A percentile compares a stretch with the other conserved stretches of the same genome.
phyloP scores from a whole-genome alignment of 1,140 invertebrate species.

The Brachionus koreanus region DNA sequence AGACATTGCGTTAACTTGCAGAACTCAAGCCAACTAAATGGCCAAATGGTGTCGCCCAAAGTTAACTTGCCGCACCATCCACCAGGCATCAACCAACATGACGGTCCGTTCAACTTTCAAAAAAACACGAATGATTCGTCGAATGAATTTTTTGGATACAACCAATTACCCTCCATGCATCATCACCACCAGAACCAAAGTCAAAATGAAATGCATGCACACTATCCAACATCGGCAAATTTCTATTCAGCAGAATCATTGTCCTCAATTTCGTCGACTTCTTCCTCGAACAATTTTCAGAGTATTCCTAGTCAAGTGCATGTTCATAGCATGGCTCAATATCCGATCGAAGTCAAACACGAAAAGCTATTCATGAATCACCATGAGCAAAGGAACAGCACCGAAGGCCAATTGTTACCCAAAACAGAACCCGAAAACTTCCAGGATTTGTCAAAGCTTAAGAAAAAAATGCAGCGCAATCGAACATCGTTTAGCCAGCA shows the following conservation, averaged over 20 bases:
- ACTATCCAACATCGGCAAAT: not conserved
- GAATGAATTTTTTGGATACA: not conserved
- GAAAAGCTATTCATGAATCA: conserved; percentile 3
- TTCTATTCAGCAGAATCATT: not conserved
- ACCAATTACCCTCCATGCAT: not conserved
- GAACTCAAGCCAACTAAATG: not conserved
- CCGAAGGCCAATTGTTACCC: not conserved
- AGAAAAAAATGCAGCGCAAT: conserved; percentile 86
- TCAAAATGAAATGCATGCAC: not conserved
- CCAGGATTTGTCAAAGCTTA: not conserved
- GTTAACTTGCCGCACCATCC: not conserved
- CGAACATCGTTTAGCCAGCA: conserved; percentile 98
- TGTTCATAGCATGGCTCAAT: not conserved
- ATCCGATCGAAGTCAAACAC: not conserved
- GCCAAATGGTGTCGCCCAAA: not conserved
- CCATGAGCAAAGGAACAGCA: not conserved
- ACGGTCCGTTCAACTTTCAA: not conserved
- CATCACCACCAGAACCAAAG: not conserved
- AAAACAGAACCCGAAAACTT: not conserved
- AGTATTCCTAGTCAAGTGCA: not conserved
- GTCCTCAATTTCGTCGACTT: not conserved
- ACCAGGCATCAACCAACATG: not conserved
- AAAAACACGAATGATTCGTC: not conserved
- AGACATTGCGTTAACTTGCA: not conserved
- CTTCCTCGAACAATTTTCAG: not conserved